Percentiles rank a stretch among this genome's conserved stretches.
Evolutionary conservation across 2,888 invertebrate species (phyloP).

Genomic region (Polydrusus tereticollis): DNA sequence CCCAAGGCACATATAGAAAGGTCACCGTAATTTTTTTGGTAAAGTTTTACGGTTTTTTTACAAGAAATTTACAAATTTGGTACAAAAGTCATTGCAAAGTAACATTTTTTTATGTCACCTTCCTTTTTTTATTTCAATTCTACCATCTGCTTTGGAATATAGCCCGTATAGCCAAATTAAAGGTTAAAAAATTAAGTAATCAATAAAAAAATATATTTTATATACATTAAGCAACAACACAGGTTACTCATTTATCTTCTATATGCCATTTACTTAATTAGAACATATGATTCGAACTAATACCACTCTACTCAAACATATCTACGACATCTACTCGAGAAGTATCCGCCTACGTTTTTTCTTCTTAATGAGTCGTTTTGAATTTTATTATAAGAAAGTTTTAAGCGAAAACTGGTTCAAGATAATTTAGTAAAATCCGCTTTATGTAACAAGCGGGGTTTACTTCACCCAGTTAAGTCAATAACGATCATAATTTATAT

Average conservation of each 20-base stretch:
- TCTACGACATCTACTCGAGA: conserved; percentile 15
- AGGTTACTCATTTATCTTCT: neutral
- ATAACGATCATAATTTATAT: conserved; percentile 7
- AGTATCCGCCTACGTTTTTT: conserved; percentile 33
- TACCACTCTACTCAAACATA: neutral
- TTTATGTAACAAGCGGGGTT: conserved; percentile 28
- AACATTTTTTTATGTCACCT: no score
- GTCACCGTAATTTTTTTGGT: no score
- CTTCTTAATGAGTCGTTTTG: conserved; percentile 16
- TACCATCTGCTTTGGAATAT: no score
- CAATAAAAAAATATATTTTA: neutral
- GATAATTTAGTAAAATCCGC: conserved; percentile 44
- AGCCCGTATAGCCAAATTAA: no score
- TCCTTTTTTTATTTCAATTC: no score
- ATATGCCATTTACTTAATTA: neutral
- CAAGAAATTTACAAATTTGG: no score
- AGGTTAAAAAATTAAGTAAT: neutral
- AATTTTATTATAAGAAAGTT: conserved; percentile 29
- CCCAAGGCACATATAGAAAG: no score
- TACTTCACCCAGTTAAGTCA: conserved; percentile 41
- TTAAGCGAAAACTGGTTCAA: conserved; percentile 38
- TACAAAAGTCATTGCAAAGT: no score
- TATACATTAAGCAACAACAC: neutral
- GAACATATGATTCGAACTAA: neutral
- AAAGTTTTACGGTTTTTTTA: no score